These are phyloP conservation scores for Periophthalmodon schlosseri DNA, from an alignment of 2,113 vertebrate genomes.

Conservation along the genomic window DNA sequence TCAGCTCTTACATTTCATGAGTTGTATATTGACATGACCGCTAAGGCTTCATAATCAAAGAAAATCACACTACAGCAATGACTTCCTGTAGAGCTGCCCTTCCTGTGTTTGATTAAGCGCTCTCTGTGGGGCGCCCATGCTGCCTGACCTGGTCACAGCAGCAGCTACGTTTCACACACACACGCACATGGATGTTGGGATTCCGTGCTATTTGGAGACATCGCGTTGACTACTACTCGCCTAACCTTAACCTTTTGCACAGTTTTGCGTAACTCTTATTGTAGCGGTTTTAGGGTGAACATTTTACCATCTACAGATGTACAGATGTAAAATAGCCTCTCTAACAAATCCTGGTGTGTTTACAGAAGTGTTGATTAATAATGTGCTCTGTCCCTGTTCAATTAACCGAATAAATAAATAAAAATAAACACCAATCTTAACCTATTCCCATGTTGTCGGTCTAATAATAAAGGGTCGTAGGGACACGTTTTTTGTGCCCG, in stretches of 20 bases:
- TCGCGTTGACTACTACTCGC: neutral
- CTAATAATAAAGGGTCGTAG: neutral
- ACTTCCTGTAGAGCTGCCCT: conserved; percentile 39
- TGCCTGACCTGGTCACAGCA: conserved; percentile 51
- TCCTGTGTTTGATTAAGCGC: conserved; percentile 57
- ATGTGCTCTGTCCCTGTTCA: too few relatives aligned
- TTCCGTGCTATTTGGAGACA: neutral
- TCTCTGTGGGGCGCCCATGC: conserved; percentile 47
- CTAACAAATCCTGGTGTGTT: too few relatives aligned
- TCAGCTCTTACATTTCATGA: neutral
- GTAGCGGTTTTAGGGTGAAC: too few relatives aligned
- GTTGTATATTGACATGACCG: conserved; percentile 8
- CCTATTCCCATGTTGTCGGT: too few relatives aligned
- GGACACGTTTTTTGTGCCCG: neutral
- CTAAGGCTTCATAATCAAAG: neutral
- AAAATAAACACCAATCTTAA: too few relatives aligned
- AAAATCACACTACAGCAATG: conserved; percentile 24
- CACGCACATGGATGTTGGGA: neutral
- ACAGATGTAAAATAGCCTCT: too few relatives aligned
- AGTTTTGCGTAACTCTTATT: too few relatives aligned
- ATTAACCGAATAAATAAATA: too few relatives aligned
- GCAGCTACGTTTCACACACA: conserved; percentile 15
- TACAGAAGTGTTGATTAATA: too few relatives aligned
- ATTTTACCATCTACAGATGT: too few relatives aligned
- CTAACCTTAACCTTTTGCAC: too few relatives aligned